These are phyloP conservation scores for Cebidichthys violaceus DNA, from an alignment of 2,113 vertebrate species.

Conservation along the genomic window DNA sequence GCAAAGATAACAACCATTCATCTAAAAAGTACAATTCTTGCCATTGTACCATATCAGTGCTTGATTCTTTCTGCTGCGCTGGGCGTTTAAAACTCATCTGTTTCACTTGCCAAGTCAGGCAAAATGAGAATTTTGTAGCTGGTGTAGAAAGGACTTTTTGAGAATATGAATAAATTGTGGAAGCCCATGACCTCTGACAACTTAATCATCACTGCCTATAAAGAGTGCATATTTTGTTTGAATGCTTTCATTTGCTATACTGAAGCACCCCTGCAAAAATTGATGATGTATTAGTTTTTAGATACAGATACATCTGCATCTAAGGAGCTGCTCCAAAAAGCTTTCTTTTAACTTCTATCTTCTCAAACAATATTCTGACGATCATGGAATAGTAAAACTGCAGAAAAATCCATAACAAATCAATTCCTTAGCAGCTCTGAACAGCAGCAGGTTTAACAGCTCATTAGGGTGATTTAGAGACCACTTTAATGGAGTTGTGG, in stretches of 20 bases:
- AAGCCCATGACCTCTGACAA: conserved; percentile 11
- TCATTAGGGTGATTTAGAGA: conserved; percentile 22
- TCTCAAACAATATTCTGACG: not conserved
- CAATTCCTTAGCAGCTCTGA: conserved; percentile 1
- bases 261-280: conserved; percentile 3
- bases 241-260: conserved; percentile 10
- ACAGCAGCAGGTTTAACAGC: not conserved
- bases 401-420: not conserved
- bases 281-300: conserved; percentile 10
- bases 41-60: conserved; percentile 44
- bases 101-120: conserved; percentile 42
- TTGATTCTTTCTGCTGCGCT: conserved; percentile 58
- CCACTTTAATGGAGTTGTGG: conserved; percentile 16
- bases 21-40: conserved; percentile 50
- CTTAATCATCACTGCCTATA: conserved; percentile 23
- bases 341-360: not conserved
- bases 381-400: not conserved
- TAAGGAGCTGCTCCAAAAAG: not conserved
- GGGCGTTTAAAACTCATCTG: conserved; percentile 43
- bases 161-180: conserved; percentile 25
- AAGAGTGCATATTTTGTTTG: conserved; percentile 13
- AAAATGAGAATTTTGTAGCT: conserved; percentile 19
- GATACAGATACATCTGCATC: not conserved
- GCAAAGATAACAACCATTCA: conserved; percentile 51
- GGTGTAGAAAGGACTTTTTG: not conserved